Evolutionary conservation across 1,140 invertebrate genomes (phyloP).

Genomic region (Aethina tumida): DNA sequence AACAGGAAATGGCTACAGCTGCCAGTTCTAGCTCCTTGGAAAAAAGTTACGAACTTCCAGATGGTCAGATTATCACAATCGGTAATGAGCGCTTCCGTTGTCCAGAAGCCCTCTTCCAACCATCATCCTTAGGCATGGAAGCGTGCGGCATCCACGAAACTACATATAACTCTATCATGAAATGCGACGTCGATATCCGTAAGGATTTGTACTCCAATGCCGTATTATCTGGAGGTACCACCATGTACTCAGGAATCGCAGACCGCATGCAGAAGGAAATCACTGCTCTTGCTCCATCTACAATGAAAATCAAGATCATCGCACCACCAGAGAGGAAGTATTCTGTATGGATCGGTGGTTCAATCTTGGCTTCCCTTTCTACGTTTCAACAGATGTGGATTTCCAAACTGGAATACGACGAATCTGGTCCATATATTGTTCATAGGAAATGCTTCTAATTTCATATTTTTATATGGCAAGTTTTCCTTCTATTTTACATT

Average conservation of each 20-base stretch:
- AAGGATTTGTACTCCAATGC: conserved; percentile 94
- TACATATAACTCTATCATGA: conserved; percentile 95
- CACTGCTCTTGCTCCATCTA: conserved; percentile 71
- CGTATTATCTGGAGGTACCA: conserved; percentile 90
- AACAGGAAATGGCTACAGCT: conserved; percentile 90
- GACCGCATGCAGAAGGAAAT: conserved; percentile 85
- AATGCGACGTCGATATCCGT: conserved; percentile 88
- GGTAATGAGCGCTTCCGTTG: conserved; percentile 96
- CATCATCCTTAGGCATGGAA: conserved; percentile 92
- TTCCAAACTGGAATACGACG: conserved; percentile 90
- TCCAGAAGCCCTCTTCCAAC: conserved; percentile 93
- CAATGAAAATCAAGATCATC: conserved; percentile 92
- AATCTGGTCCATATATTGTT: conserved; percentile 83
- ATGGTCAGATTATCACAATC: conserved; percentile 92
- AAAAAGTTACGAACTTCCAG: conserved; percentile 89
- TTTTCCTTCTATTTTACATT: too few species aligned
- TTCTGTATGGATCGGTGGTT: conserved; percentile 82
- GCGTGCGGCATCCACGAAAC: conserved; percentile 90
- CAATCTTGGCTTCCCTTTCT: conserved; percentile 73
- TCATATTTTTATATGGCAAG: too few species aligned
- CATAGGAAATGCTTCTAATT: conserved; percentile 97
- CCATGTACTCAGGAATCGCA: conserved; percentile 78
- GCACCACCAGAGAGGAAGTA: conserved; percentile 87
- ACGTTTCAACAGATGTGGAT: conserved; percentile 95
- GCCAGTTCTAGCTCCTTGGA: conserved; percentile 83